Evolutionary conservation across 1,140 invertebrate genomes (phyloP), one percentile per base, ranked within the genome.

Genomic region (Zaprionus tsacasi): DNA sequence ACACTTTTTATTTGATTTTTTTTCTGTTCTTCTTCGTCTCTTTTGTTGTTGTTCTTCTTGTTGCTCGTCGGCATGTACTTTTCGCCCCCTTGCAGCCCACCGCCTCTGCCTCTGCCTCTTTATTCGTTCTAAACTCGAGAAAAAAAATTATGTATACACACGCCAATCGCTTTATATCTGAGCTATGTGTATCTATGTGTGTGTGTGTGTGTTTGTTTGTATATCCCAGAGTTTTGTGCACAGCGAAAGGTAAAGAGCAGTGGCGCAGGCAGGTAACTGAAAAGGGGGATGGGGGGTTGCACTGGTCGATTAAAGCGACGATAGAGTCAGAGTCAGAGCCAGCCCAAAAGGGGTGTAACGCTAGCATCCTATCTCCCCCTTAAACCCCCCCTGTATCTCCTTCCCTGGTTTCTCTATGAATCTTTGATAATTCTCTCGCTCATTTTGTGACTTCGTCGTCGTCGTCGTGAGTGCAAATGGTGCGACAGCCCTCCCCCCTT

Each of bases 361-460:
- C 11, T 13, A 40, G 38, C 38, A 13, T 40, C 13, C 33, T 38
- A 11, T 11, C 33, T 40, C 8, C n/a, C 21, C 66, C 25, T 27
- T 27, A 27, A 40, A 2, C 38, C 15, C 1, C 30, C 13, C 21
- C 64, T 1, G 10, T 35, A 36, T 15, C 15, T 12, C 2, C 60
- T 40, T 5, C 15, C n/a, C 17, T 13, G 30, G 45, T 17, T 21
- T 8, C 45, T 50, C 57, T 52, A 64, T 70, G 70, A 64, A 60
- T 70, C 66, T 69, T 75, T 79, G 76, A 76, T 87, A 86, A 76
- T 82, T 86, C n/a, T 78, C 78, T 85, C 70, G 81, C 81, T 85
- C 77, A 85, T 83, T 83, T 83, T 85, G 60, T 65, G 73, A 70
- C 66, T 70, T 30, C 27, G 27, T 30, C 27, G 27, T 21, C 21